Base-by-base conservation (phyloP, 2,888 invertebrate genomes). In the Aphidius colemani region DNA sequence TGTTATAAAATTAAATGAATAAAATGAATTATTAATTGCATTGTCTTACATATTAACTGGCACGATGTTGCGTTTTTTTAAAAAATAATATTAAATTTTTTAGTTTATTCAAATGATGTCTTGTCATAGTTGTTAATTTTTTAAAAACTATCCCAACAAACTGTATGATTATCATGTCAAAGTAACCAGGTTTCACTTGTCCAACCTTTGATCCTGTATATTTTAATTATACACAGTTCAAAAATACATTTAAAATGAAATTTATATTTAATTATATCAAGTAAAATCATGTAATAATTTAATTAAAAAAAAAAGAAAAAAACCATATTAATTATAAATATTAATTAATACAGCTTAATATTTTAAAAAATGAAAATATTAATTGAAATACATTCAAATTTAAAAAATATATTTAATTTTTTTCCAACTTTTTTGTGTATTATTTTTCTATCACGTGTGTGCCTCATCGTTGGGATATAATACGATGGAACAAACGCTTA, bases 161-260 rank as follows among this genome's bases (percentile, higher is more conserved):
- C 70, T 67, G 75, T 72, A 74, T 80, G 78, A 81, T 81, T 81
- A 80, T 73, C 75, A 74, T 70, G 79, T 79, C 80, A 75, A 68
- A 65, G 72, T 60, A 80, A 81, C 76, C 78, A 78, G 78, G 70
- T 78, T 71, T 80, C 76, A 76, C 74, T 74, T 76, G 80, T 80
- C 78, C 69, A 67, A 62, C 18, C 57, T 65, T 68, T 59, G 55
- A 55, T 55, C 44, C 44, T 7, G 3, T 7, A 49, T 13, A 7
- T 7, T 49, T 49, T 49, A 30, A 30, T 30, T 30, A 30, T 30
- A 30, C 5, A 30, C 5, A 30, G 5, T 30, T 30, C 0, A 18
- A 18, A 18, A 18, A 18, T 18, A 18, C 13, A 18, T 18, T 30
- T 1, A 30, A 30, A 3, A 30, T 5, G 5, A 30, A 30, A 5